These are phyloP conservation scores for Philopotamus ludificatus DNA, from an alignment of 1,140 invertebrate genomes.

Conservation along the genomic window DNA sequence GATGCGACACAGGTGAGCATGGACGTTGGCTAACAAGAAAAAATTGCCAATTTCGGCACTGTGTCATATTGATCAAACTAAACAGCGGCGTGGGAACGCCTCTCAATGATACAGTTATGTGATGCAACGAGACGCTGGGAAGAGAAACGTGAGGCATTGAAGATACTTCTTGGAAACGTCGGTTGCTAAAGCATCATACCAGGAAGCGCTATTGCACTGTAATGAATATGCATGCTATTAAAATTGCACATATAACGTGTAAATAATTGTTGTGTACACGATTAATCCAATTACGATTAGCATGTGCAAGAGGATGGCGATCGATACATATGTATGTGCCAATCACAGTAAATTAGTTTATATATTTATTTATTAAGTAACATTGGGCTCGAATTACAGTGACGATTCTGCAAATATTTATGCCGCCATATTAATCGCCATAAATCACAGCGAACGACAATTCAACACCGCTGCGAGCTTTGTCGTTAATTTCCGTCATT, in stretches of 20 bases:
- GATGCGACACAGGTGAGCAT: too few species aligned
- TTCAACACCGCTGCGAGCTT: neutral
- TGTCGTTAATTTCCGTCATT: constrained; percentile 5
- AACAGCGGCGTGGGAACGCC: neutral
- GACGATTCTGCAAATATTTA: neutral
- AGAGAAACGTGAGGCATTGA: neutral
- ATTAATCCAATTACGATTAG: constrained; percentile 18
- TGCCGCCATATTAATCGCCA: constrained; percentile 1
- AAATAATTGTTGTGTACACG: too few species aligned
- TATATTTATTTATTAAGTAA: neutral
- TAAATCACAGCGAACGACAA: constrained; percentile 9
- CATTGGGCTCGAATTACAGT: too few species aligned
- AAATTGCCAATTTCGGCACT: neutral
- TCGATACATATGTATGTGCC: neutral
- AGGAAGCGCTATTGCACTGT: too few species aligned
- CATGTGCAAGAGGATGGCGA: neutral
- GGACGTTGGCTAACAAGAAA: neutral
- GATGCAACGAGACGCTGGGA: neutral
- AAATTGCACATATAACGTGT: too few species aligned
- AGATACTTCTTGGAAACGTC: neutral
- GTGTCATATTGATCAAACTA: neutral
- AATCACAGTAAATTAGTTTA: too few species aligned
- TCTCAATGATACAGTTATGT: neutral
- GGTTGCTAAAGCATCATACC: too few species aligned
- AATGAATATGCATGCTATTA: too few species aligned